Conservation (phyloP, 2,797 vertebrate genomes). For the Sardinella longiceps region DNA sequence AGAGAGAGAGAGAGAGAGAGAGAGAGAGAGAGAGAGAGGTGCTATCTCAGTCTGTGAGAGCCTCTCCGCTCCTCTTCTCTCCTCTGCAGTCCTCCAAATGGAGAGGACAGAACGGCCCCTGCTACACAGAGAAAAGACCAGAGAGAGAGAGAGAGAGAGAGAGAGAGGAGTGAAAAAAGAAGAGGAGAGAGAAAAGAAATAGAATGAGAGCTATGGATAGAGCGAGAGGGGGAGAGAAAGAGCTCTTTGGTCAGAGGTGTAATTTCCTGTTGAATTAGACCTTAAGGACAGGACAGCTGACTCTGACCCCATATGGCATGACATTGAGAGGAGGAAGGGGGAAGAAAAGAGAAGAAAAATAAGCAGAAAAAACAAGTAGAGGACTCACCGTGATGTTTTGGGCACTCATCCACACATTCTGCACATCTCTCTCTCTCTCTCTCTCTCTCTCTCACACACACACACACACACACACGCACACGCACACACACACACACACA, state of each 20-base stretch:
- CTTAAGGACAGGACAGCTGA: neutral
- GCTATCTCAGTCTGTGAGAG: conserved; percentile 51
- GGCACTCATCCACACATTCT: conserved; percentile 44
- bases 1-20: neutral
- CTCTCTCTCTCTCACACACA: no score
- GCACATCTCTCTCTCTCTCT: no score
- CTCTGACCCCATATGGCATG: conserved; percentile 39
- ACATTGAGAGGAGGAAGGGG: conserved; percentile 28
- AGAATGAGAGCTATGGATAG: neutral
- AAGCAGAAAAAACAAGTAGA: neutral
- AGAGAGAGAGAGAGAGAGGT: conserved; percentile 34
- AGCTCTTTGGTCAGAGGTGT: conserved; percentile 35
- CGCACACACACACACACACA: no score
- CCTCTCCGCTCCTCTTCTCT: conserved; percentile 43
- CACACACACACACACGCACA: no score
- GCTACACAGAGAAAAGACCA: neutral
- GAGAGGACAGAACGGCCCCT: conserved; percentile 12
- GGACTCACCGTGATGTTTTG: conserved; percentile 32
- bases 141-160: neutral
- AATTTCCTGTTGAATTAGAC: conserved; percentile 47
- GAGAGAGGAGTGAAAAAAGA: neutral
- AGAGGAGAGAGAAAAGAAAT: neutral
- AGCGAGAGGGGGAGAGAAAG: neutral
- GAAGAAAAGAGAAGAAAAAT: conserved; percentile 39
- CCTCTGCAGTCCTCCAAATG: neutral